A percentile compares a stretch with the other conserved stretches of the same genome.
Conservation (phyloP, 2,113 vertebrate genomes). For the Microcebus ravelobensis region DNA sequence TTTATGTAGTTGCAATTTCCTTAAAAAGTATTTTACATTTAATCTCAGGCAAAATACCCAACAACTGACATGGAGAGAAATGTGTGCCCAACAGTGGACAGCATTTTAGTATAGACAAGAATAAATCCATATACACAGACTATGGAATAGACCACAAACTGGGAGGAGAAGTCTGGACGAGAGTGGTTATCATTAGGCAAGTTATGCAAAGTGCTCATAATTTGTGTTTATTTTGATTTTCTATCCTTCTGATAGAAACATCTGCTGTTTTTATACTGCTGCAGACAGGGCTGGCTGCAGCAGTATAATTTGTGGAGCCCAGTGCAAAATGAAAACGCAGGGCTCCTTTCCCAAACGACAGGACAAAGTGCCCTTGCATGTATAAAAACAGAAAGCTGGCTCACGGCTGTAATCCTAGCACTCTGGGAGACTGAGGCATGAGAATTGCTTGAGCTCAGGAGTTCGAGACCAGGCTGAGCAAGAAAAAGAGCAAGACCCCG, state of each 20-base stretch:
- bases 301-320: not conserved
- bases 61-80: not conserved
- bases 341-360: not conserved
- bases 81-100: not conserved
- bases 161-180: not conserved
- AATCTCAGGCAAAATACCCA: not conserved
- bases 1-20: not conserved
- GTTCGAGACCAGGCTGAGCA: too few species aligned
- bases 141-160: not conserved
- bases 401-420: too few species aligned
- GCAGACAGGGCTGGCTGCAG: not conserved
- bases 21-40: not conserved
- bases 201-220: not conserved
- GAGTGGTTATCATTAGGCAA: not conserved
- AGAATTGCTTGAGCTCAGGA: too few species aligned
- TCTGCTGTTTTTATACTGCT: not conserved
- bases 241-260: not conserved
- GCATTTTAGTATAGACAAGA: not conserved
- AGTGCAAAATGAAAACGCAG: not conserved
- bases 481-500: too few species aligned
- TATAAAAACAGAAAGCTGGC: not conserved
- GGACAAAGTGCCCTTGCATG: not conserved
- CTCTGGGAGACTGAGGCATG: too few species aligned
- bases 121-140: not conserved
- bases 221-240: constrained; percentile 30